phyloP scores from a whole-genome alignment of 2,888 invertebrate genomes.

The Incurvaria masculella region DNA sequence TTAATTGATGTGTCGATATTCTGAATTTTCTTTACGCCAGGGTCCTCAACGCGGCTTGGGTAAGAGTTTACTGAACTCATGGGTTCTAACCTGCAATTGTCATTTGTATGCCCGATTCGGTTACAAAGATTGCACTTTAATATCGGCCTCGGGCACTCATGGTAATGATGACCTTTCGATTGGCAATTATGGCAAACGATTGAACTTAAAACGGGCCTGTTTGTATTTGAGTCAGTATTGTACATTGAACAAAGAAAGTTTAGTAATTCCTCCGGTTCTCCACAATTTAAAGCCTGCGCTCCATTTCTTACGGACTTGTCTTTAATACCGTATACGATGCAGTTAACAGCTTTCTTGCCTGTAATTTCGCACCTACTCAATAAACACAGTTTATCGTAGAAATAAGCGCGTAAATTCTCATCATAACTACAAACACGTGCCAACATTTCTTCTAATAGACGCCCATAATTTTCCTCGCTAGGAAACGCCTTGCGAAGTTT shows the following conservation, averaged over 20 bases:
- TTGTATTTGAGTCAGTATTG: too few species aligned
- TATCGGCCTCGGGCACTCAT: conserved; percentile 7
- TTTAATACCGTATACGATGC: conserved; percentile 16
- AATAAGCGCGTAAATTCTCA: conserved; percentile 13
- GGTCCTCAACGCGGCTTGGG: conserved; percentile 2
- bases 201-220: background rate
- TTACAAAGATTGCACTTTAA: conserved; percentile 6
- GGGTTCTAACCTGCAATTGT: conserved; percentile 4
- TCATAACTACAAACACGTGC: conserved; percentile 7
- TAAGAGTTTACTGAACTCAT: background rate
- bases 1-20: conserved; percentile 1
- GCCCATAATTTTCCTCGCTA: conserved; percentile 14
- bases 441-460: conserved; percentile 16
- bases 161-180: conserved; percentile 6
- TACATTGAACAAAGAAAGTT: conserved; percentile 5
- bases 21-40: conserved; percentile 5
- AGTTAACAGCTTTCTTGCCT: conserved; percentile 17
- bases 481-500: conserved; percentile 17
- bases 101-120: conserved; percentile 8
- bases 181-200: conserved; percentile 7
- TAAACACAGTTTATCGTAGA: conserved; percentile 13
- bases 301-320: conserved; percentile 13
- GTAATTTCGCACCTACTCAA: conserved; percentile 14
- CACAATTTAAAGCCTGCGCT: conserved; percentile 13
- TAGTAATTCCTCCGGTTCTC: conserved; percentile 15